These are phyloP conservation scores for Muscicapa striata DNA, from an alignment of 2,797 vertebrate genomes.

Conservation along the genomic window DNA sequence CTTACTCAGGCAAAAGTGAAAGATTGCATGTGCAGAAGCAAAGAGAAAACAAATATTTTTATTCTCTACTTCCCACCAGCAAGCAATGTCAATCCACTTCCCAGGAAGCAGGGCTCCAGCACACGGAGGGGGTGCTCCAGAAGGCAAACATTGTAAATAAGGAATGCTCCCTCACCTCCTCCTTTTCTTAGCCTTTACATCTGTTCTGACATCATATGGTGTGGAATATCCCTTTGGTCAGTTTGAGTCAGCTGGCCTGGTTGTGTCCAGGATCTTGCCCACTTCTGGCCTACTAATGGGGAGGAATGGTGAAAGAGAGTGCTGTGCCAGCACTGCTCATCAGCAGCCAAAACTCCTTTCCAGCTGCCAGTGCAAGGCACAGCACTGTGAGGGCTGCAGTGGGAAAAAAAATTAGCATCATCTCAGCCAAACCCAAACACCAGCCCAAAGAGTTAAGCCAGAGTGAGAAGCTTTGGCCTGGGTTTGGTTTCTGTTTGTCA, in stretches of 20 bases:
- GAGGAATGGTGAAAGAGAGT: not conserved
- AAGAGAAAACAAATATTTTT: not conserved
- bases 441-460: not conserved
- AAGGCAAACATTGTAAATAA: not conserved
- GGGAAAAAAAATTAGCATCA: not conserved
- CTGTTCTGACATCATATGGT: not conserved
- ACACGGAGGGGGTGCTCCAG: accelerated
- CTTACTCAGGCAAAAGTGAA: not conserved
- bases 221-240: not conserved
- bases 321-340: not conserved
- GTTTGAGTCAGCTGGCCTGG: not conserved
- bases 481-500: not conserved
- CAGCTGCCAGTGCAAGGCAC: not conserved
- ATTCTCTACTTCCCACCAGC: not conserved
- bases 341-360: not conserved
- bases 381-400: not conserved
- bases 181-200: not conserved
- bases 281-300: accelerated
- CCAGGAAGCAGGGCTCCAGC: not conserved
- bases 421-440: not conserved
- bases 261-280: not conserved
- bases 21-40: not conserved
- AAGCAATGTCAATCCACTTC: not conserved
- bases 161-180: accelerated
- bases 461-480: not conserved